Conservation (phyloP, 1,140 invertebrate genomes). For the Lanistes nyassanus region DNA sequence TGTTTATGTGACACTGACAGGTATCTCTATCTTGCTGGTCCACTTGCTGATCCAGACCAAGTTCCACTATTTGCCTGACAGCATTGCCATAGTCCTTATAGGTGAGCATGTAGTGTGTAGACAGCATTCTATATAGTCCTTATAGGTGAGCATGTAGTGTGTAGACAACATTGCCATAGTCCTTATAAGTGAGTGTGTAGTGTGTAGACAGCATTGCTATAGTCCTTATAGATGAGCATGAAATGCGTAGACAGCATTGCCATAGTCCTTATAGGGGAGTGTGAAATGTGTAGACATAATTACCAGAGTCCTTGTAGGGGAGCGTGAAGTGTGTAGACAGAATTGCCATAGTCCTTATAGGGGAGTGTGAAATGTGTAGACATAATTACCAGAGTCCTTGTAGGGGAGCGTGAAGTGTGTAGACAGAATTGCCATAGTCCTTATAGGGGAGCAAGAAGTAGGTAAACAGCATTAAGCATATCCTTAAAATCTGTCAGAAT, state of each 20-base stretch:
- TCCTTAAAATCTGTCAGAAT: too few relatives aligned
- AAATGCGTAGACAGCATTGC: conserved; percentile 91
- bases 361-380: conserved; percentile 79
- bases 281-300: conserved; percentile 94
- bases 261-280: conserved; percentile 86
- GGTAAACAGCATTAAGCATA: too few relatives aligned
- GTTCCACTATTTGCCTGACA: conserved; percentile 96
- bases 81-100: conserved; percentile 95
- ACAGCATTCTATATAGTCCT: conserved; percentile 82
- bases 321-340: conserved; percentile 86
- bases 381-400: conserved; percentile 95
- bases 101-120: conserved; percentile 61
- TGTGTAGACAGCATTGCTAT: conserved; percentile 98
- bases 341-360: conserved; percentile 94
- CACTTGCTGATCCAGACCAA: conserved; percentile 94
- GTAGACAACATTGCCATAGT: conserved; percentile 99
- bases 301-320: conserved; percentile 91
- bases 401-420: conserved; percentile 74
- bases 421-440: conserved; percentile 98
- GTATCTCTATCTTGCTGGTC: conserved; percentile 87
- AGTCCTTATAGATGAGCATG: conserved; percentile 80
- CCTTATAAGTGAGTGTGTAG: conserved; percentile 77
- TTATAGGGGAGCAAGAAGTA: conserved; percentile 73
- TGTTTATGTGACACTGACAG: conserved; percentile 44
- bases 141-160: conserved; percentile 74